Percentiles rank a stretch among this genome's conserved stretches.
phyloP scores from a whole-genome alignment of 2,888 invertebrate species.

The Drosophila rubida region DNA sequence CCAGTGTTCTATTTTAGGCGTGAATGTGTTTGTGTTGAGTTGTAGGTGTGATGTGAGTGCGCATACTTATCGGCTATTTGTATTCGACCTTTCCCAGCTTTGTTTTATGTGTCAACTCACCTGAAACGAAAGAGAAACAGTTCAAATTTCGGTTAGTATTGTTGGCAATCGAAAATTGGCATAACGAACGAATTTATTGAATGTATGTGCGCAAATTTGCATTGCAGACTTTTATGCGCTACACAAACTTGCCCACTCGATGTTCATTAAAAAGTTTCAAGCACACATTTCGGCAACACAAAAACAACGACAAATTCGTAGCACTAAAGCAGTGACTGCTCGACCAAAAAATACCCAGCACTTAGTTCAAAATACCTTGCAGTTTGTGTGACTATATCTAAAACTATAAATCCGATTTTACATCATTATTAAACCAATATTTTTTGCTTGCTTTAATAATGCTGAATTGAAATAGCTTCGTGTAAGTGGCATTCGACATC shows the following conservation, averaged over 20 bases:
- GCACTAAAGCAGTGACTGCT: too few relatives aligned
- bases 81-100: slow-evolving; percentile 29
- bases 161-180: slow-evolving; percentile 4
- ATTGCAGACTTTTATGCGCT: slow-evolving; percentile 22
- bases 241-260: slow-evolving; percentile 22
- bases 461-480: too few relatives aligned
- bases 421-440: too few relatives aligned
- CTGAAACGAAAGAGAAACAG: slow-evolving; percentile 58
- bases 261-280: slow-evolving; percentile 61
- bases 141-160: slow-evolving; percentile 22
- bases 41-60: slow-evolving; percentile 27
- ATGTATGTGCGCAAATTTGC: slow-evolving; percentile 18
- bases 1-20: too few relatives aligned
- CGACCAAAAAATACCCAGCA: neutral
- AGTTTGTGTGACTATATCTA: too few relatives aligned
- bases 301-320: neutral
- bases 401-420: too few relatives aligned
- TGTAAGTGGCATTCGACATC: neutral
- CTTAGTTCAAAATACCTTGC: neutral
- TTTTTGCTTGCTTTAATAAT: too few relatives aligned
- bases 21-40: slow-evolving; percentile 20
- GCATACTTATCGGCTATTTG: slow-evolving; percentile 52
- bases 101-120: slow-evolving; percentile 60
- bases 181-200: slow-evolving; percentile 21
- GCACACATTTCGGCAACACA: slow-evolving; percentile 28